phyloP scores from a whole-genome alignment of 92 coral and sea anemone genomes.

The Ricordea florida region DNA sequence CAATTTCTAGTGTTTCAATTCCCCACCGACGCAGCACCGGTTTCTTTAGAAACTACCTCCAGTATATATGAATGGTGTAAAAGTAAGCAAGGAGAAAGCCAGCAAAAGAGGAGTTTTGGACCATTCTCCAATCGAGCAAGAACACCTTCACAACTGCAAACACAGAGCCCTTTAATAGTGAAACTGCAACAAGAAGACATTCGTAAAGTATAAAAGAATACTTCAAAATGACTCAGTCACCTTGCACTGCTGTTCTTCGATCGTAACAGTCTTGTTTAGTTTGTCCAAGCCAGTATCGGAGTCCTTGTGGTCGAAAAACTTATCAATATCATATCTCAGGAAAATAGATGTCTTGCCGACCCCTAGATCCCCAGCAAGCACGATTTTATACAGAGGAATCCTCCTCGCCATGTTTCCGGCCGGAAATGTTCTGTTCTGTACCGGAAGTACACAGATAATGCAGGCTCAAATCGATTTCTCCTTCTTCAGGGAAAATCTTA shows the following conservation, averaged over 20 bases:
- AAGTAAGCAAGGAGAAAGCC: not conserved
- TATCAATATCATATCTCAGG: conserved; percentile 69
- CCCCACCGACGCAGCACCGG: too few species aligned
- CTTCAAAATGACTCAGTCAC: conserved; percentile 1
- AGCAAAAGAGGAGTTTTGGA: too few species aligned
- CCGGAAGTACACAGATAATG: not conserved
- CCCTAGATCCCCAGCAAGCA: conserved; percentile 87
- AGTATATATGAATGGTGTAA: not conserved
- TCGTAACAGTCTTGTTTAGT: conserved; percentile 39
- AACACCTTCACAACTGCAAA: too few species aligned
- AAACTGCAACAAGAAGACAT: not conserved
- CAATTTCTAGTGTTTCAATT: too few species aligned
- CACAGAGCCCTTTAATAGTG: not conserved
- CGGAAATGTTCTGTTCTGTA: too few species aligned
- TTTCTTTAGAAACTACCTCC: not conserved
- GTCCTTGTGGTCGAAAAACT: conserved; percentile 60
- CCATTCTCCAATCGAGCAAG: too few species aligned
- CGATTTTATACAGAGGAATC: conserved; percentile 79
- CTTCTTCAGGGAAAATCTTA: too few species aligned
- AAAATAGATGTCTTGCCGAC: conserved; percentile 92
- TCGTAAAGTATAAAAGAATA: not conserved
- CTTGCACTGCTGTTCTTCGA: conserved; percentile 65
- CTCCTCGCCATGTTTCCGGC: not conserved
- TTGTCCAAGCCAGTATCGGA: conserved; percentile 79
- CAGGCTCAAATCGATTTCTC: too few species aligned